Conservation (phyloP, 1,140 invertebrate species). For the Aethina tumida region DNA sequence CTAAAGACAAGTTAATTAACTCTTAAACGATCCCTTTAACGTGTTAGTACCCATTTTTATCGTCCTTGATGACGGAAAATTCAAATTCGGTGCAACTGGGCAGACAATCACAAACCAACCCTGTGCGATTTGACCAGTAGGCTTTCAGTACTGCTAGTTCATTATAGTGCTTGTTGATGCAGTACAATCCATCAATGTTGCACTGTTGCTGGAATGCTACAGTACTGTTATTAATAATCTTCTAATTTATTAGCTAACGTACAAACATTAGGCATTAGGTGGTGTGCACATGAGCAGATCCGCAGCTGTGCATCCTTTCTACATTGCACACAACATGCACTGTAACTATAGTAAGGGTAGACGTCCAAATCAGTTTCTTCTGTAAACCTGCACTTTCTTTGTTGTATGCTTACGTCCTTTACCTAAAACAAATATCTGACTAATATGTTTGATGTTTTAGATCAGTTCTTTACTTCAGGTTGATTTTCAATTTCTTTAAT, state of each 20-base stretch:
- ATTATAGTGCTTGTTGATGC: constrained; percentile 49
- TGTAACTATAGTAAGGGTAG: constrained; percentile 54
- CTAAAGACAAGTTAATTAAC: constrained; percentile 16
- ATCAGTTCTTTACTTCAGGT: constrained; percentile 22
- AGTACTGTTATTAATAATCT: neutral
- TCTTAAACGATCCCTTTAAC: neutral
- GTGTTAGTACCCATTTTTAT: constrained; percentile 22
- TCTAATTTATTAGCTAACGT: neutral
- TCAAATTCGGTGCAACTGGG: constrained; percentile 45
- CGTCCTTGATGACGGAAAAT: constrained; percentile 30
- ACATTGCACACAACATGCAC: constrained; percentile 57
- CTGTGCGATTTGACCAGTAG: constrained; percentile 30
- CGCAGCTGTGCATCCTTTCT: constrained; percentile 49
- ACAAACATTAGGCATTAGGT: constrained; percentile 47
- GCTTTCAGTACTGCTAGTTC: constrained; percentile 50
- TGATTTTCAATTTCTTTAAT: constrained; percentile 35
- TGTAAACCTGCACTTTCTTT: constrained; percentile 49
- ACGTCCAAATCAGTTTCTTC: constrained; percentile 52
- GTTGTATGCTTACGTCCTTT: constrained; percentile 26
- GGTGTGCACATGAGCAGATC: constrained; percentile 55
- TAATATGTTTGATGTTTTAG: neutral
- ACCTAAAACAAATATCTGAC: constrained; percentile 22
- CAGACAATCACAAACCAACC: constrained; percentile 38
- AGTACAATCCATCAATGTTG: constrained; percentile 47
- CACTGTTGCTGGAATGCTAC: constrained; percentile 34